These are phyloP conservation scores for Patiria pectinifera DNA, from an alignment of 53 echinoderm and acorn worm species.

Conservation along the genomic window DNA sequence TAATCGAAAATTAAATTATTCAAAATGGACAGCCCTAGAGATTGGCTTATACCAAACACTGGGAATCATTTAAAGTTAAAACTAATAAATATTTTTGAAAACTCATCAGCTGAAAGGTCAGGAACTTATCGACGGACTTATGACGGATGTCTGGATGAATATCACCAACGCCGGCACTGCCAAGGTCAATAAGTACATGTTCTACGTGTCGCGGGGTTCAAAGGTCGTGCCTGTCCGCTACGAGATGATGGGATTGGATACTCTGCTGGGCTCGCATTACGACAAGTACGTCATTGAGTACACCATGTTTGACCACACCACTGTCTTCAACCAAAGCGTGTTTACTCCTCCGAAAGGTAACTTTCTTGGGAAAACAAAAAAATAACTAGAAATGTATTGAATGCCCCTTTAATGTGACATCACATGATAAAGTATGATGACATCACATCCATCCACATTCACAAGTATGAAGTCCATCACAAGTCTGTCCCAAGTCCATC, in stretches of 20 bases:
- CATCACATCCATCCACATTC: no score
- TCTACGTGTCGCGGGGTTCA: constrained; percentile 59
- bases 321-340: constrained; percentile 20
- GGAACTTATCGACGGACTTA: constrained; percentile 47
- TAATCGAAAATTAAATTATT: no score
- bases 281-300: constrained; percentile 87
- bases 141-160: constrained; percentile 70
- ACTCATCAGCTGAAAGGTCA: constrained; percentile 12
- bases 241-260: constrained; percentile 86
- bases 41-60: no score
- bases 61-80: background rate
- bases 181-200: constrained; percentile 77
- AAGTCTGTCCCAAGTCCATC: no score
- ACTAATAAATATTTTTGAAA: background rate
- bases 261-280: constrained; percentile 83
- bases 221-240: constrained; percentile 73
- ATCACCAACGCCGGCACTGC: constrained; percentile 10
- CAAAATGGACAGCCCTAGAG: no score
- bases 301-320: constrained; percentile 69
- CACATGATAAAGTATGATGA: no score
- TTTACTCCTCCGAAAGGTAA: constrained; percentile 78
- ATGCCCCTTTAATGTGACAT: no score
- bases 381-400: no score
- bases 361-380: no score
- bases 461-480: no score